Percentiles rank a stretch among this genome's conserved stretches.
These are phyloP conservation scores for Calliphora vicina DNA, from an alignment of 1,140 invertebrate genomes.

Conservation along the genomic window DNA sequence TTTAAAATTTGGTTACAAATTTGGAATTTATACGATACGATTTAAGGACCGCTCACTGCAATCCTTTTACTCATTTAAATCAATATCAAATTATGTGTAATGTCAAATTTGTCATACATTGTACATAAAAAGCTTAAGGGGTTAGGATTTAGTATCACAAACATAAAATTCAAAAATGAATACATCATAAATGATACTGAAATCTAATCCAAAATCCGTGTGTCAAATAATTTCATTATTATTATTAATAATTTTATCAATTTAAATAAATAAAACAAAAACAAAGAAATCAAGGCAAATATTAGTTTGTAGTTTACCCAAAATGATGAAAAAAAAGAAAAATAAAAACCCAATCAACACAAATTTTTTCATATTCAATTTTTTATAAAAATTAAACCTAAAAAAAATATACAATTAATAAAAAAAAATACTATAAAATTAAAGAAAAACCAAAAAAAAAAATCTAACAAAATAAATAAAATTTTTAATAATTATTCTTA, in stretches of 20 bases:
- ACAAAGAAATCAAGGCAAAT: background rate
- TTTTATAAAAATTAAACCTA: background rate
- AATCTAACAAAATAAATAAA: background rate
- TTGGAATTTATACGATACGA: too few relatives aligned
- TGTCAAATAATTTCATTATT: background rate
- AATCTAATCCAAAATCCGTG: background rate
- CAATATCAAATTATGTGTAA: too few relatives aligned
- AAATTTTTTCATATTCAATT: conserved; percentile 1
- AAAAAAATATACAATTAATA: background rate
- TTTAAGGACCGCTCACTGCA: too few relatives aligned
- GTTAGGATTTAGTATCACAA: too few relatives aligned
- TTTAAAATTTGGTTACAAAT: too few relatives aligned
- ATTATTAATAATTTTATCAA: background rate
- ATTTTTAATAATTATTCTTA: background rate
- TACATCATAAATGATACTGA: too few relatives aligned
- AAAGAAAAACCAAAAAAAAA: background rate
- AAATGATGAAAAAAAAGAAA: background rate
- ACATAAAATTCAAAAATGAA: too few relatives aligned
- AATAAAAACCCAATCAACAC: background rate
- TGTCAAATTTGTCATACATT: too few relatives aligned
- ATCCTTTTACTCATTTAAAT: too few relatives aligned
- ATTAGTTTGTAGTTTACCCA: conserved; percentile 14
- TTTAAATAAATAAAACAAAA: background rate
- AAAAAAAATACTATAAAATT: conserved; percentile 1
- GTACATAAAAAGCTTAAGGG: too few relatives aligned